phyloP scores from a whole-genome alignment of 30 jellyfish, hydroid and myxozoan species.

The Chrysaora quinquecirrha region DNA sequence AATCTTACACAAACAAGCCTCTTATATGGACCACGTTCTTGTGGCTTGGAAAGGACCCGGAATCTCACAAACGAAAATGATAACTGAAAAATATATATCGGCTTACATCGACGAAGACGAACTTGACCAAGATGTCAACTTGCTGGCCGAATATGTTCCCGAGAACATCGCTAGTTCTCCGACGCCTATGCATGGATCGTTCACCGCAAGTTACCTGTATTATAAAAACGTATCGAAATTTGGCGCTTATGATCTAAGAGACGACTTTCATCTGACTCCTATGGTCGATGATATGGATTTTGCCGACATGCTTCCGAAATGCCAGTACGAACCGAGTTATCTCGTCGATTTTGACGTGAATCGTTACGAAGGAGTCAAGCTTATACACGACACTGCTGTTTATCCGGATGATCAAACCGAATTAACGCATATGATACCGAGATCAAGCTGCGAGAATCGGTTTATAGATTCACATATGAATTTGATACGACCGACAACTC shows the following conservation, averaged over 20 bases:
- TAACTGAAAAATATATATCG: conserved; percentile 55
- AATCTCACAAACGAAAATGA: conserved; percentile 44
- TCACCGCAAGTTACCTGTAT: conserved; percentile 44
- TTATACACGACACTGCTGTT: conserved; percentile 91
- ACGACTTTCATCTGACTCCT: conserved; percentile 62
- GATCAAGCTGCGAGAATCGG: conserved; percentile 69
- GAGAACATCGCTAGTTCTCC: conserved; percentile 85
- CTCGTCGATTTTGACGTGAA: conserved; percentile 79
- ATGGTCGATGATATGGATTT: conserved; percentile 35
- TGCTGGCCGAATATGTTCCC: conserved; percentile 72
- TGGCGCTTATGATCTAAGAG: conserved; percentile 70
- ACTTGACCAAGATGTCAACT: conserved; percentile 70
- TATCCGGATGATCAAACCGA: conserved; percentile 90
- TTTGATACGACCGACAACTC: conserved; percentile 23
- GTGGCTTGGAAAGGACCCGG: conserved; percentile 94
- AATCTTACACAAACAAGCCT: conserved; percentile 85
- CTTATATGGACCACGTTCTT: conserved; percentile 71
- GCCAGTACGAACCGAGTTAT: conserved; percentile 84
- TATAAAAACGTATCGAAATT: conserved; percentile 50
- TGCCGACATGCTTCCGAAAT: conserved; percentile 66
- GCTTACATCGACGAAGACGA: conserved; percentile 74
- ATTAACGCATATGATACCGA: conserved; percentile 64
- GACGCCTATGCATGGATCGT: conserved; percentile 61
- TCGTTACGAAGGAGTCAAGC: conserved; percentile 92
- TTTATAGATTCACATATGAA: conserved; percentile 74